These are phyloP conservation scores for Lepidochrysops patricia DNA, from an alignment of 2,888 invertebrate species.

Conservation along the genomic window DNA sequence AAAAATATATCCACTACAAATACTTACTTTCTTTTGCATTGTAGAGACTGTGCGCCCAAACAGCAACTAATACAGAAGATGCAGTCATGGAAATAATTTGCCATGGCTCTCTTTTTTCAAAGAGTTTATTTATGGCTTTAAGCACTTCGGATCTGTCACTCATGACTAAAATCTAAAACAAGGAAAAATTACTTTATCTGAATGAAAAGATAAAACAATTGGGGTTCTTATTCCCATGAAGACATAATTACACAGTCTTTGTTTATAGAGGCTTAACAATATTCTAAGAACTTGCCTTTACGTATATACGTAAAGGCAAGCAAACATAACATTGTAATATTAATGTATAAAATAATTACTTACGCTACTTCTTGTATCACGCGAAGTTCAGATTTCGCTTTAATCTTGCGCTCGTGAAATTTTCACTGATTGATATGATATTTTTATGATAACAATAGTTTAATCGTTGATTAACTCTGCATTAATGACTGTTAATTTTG, in stretches of 20 bases:
- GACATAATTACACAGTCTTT: background rate
- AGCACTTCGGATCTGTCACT: conserved; percentile 59
- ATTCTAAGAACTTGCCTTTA: too few species aligned
- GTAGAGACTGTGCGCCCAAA: conserved; percentile 84
- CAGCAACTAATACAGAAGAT: conserved; percentile 78
- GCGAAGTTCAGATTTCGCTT: too few species aligned
- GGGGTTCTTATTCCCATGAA: background rate
- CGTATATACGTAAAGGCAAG: too few species aligned
- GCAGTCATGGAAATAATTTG: conserved; percentile 86
- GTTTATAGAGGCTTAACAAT: background rate
- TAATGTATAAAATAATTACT: too few species aligned
- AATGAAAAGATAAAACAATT: background rate
- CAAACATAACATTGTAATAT: too few species aligned
- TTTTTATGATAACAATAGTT: too few species aligned
- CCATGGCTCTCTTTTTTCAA: conserved; percentile 85
- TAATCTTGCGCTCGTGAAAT: too few species aligned
- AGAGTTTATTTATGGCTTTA: conserved; percentile 73
- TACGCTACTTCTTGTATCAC: too few species aligned
- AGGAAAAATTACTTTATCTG: background rate
- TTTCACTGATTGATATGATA: too few species aligned
- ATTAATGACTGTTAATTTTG: too few species aligned
- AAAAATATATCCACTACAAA: too few species aligned
- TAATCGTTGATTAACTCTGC: too few species aligned
- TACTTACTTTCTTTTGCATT: conserved; percentile 81
- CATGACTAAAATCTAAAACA: conserved; percentile 33